These are phyloP conservation scores for Neogobius melanostomus DNA, from an alignment of 2,113 vertebrate genomes.

Conservation along the genomic window DNA sequence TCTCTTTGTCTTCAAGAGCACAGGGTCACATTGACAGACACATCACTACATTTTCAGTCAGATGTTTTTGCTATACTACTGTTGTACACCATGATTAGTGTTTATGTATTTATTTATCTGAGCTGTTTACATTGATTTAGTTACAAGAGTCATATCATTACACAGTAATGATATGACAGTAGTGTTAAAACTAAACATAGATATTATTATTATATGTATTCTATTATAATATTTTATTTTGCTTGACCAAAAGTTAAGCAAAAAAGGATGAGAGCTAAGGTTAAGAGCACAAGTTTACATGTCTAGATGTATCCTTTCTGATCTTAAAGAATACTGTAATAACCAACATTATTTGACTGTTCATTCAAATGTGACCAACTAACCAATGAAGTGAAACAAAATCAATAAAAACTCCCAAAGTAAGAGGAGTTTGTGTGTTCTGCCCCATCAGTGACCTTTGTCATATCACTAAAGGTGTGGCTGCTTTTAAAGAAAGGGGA, in stretches of 20 bases:
- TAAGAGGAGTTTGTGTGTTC: constrained; percentile 56
- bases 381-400: constrained; percentile 62
- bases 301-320: background rate
- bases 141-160: too few species aligned
- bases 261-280: too few species aligned
- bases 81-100: too few species aligned
- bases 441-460: constrained; percentile 81
- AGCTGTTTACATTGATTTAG: too few species aligned
- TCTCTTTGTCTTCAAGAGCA: constrained; percentile 13
- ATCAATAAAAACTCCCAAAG: constrained; percentile 74
- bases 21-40: constrained; percentile 9
- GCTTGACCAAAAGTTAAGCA: too few species aligned
- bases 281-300: background rate
- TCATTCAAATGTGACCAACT: constrained; percentile 55
- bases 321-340: constrained; percentile 21
- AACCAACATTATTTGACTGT: constrained; percentile 47
- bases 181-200: too few species aligned
- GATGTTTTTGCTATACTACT: too few species aligned
- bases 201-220: too few species aligned
- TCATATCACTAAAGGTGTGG: constrained; percentile 61
- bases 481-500: constrained; percentile 25
- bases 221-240: too few species aligned
- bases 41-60: background rate
- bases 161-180: too few species aligned
- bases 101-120: too few species aligned